Evolutionary conservation across 1,140 invertebrate species (phyloP).

Genomic region (Musca domestica): DNA sequence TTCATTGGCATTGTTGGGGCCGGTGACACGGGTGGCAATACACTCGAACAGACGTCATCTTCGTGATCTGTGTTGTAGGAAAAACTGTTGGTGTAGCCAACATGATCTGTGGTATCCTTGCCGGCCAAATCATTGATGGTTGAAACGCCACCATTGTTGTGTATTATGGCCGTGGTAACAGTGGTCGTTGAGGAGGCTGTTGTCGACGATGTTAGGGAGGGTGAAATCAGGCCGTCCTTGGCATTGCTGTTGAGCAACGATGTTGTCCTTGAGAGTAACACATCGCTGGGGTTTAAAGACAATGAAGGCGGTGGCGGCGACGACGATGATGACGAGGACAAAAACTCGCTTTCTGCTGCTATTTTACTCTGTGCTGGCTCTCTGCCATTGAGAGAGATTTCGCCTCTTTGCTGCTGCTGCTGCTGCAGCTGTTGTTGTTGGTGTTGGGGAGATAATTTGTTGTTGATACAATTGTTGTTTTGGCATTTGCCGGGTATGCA

Average conservation of each 20-base stretch:
- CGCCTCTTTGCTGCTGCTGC: constrained; percentile 11
- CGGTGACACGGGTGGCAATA: constrained; percentile 26
- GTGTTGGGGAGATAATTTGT: constrained; percentile 21
- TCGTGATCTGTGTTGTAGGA: constrained; percentile 25
- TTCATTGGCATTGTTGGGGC: constrained; percentile 39
- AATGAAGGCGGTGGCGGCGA: not conserved
- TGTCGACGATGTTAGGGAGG: constrained; percentile 15
- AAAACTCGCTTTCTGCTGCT: not conserved
- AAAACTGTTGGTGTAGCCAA: constrained; percentile 16
- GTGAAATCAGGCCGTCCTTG: constrained; percentile 22
- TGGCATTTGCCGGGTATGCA: constrained; percentile 47
- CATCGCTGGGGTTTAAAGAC: not conserved
- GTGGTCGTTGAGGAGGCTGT: constrained; percentile 20
- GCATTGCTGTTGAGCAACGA: constrained; percentile 9
- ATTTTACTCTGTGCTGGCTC: constrained; percentile 8
- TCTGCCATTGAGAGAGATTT: not conserved
- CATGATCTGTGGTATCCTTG: constrained; percentile 5
- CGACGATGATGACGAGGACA: not conserved
- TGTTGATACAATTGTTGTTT: constrained; percentile 50
- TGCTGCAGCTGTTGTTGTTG: constrained; percentile 6
- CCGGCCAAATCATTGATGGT: not conserved
- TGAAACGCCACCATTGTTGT: constrained; percentile 7
- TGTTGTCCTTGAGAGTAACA: constrained; percentile 17
- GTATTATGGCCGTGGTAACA: constrained; percentile 25
- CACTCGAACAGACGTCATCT: constrained; percentile 18